Evolutionary conservation across 2,797 vertebrate genomes (phyloP), one percentile per base, ranked within the genome.

Genomic region (Acipenser ruthenus): DNA sequence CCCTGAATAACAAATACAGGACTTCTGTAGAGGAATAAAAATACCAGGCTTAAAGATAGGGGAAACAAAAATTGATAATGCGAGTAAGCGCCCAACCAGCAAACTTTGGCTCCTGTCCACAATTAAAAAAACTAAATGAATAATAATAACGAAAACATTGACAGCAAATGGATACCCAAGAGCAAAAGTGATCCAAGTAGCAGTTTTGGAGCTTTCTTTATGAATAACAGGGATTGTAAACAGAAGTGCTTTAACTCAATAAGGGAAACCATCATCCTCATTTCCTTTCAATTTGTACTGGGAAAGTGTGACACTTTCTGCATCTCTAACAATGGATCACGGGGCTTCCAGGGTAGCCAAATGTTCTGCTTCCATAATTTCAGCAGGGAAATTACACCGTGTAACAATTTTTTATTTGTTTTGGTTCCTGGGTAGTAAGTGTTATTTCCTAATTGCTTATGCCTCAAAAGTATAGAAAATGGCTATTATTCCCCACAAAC

Each of bases 1-100:
- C 85, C 79, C 10, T 85, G 82, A 88, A 87, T 86, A 82, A 83
- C 84, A 87, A 88, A 88, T 89, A 88, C 78, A 84, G 87, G 86
- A 86, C 85, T 37, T 37, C 37, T 88, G 88, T 88, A 82, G 84
- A 75, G 76, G 55, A n/a, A 58, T 58, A 86, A 83, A 37, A 88
- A 84, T 84, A 86, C 81, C 83, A 84, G 80, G 79, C 84, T 88
- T 89, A 89, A 89, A 37, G 37, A 37, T 50, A 67, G 11, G 60
- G 23, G 37, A 37, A 37, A 37, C 37, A 4, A 37, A 37, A 37
- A 37, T 37, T 37, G 50, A 61, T 10, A 65, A 65, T 60, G 23
- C 61, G 48, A 23, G 48, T 10, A 49, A 63, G 53, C 6, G 15
- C 23, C 49, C 7, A 52, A 48, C 12, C 64, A 50, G 48, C 51